Evolutionary conservation across 2,888 invertebrate genomes (phyloP).

Genomic region (Tolmerus cingulatus): DNA sequence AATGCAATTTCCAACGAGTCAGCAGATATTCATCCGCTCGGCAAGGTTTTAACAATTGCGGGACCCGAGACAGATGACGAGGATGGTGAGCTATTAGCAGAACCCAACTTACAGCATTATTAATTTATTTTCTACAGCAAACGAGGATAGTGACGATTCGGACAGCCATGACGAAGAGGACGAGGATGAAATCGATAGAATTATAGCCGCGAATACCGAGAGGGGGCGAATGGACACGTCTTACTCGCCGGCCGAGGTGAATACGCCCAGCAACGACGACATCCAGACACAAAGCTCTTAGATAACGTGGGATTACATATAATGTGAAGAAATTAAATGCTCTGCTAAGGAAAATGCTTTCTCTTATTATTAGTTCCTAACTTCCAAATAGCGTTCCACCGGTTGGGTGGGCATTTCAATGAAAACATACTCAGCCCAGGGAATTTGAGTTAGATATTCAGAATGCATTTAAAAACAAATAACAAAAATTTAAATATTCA

Average conservation of each 20-base stretch:
- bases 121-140: conserved; percentile 60
- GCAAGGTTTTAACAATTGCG: conserved; percentile 71
- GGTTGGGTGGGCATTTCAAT: too few species aligned
- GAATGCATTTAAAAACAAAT: too few species aligned
- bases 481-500: too few species aligned
- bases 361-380: not conserved
- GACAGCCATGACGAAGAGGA: conserved; percentile 71
- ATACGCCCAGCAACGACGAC: conserved; percentile 34
- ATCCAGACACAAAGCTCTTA: conserved; percentile 2
- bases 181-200: conserved; percentile 66
- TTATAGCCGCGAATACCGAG: conserved; percentile 56
- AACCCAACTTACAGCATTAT: not conserved
- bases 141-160: conserved; percentile 70
- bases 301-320: not conserved
- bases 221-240: conserved; percentile 55
- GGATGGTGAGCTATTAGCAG: conserved; percentile 62
- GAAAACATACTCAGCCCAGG: too few species aligned
- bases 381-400: too few species aligned
- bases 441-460: too few species aligned
- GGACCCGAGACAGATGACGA: conserved; percentile 70
- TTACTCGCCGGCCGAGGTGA: conserved; percentile 57
- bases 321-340: not conserved
- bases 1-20: conserved; percentile 66
- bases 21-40: conserved; percentile 70
- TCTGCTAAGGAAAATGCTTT: not conserved